Base-by-base conservation (phyloP, 2,113 vertebrate genomes). In the Oreochromis spilurus region DNA sequence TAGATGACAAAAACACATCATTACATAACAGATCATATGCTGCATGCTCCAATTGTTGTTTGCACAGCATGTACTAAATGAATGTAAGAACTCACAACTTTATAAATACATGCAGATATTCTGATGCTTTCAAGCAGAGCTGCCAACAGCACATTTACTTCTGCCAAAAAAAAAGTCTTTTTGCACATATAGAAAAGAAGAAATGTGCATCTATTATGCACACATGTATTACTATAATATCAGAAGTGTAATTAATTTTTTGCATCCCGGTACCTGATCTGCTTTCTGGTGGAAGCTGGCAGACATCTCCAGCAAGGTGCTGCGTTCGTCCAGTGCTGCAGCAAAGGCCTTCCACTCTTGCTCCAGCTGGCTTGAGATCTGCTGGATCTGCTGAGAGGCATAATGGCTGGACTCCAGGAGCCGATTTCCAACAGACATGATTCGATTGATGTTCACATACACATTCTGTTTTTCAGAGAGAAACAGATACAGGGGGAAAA, bases 271-370 rank as follows among this genome's bases (percentile, higher is more conserved):
- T 91, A 99, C 99, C 98, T 99, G 98, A 88, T 99, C 98, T 0
- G 97, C 97, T 93, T 99, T 99, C 96, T 98, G 99, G 93, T 99
- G 99, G 95, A 99, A 99, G 88, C 97, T 96, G 82, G 98, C 97
- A 24, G 99, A 99, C 98, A 99, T 99, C 92, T 99, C 98, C 90
- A 99, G 92, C 87, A 99, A 94, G 0, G 97, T 97, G 95, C 98
- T 99, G 54, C 99, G 97, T 85, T 99, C 99, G 4, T 99, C 99
- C 95, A 99, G 93, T 24, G 99, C 99, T 2, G 98, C 98, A 9
- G 98, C 99, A 9, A 99, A 99, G 0, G 97, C 97, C 93, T 99
- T 99, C 99, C 99, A 99, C 91, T 99, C 99, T 91, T 99, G 98
- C 87, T 99, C 99, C 94, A 99, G 75, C 95, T 99, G 99, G 43